Evolutionary conservation across 2,888 invertebrate species (phyloP), one percentile per base, ranked within the genome.

Genomic region (Caenorhabditis sulstoni): DNA sequence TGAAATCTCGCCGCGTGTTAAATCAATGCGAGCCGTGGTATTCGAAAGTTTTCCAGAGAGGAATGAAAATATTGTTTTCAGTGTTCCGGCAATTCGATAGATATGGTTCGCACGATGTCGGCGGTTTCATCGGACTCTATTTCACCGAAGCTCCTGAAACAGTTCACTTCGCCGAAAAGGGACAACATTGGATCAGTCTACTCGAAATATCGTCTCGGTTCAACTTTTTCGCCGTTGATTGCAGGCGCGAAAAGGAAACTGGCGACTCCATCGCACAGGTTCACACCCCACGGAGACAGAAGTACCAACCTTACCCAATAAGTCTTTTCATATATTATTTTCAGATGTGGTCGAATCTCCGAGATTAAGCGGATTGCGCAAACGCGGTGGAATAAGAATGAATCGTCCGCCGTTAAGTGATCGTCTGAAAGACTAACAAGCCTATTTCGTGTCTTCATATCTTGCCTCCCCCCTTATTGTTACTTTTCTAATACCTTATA

Each of bases 151-250:
- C 20, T 62, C 8, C 37, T 77, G 7, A 44, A 55, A n/a, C 18
- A 55, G 11, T 39, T 47, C 7, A 49, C 50, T 4, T 77, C 77
- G 53, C 68, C 77, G 11, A 70, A 50, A 47, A 47, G 50, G 35
- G 23, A 35, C 16, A 35, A 65, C 4, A 45, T 22, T 16, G 73
- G 52, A 16, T 59, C 58, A 5, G 20, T 71, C 35, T 78, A 78
- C 49, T 49, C 65, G 29, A 66, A 50, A 37, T 61, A 78, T 41
- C 71, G 78, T n/a, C 65, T 78, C 35, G 78, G 78, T 3, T 12
- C 53, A 14, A 50, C 78, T 9, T 78, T 78, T 41, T 78, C 78
- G 8, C 78, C 78, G 23, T 14, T 71, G 55, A 39, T 71, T 0
- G 61, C 59, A 12, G 71, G 71, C 7, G 71, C 55, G 4, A 65